phyloP scores from a whole-genome alignment of 2,113 vertebrate genomes.

The Lophochroa leadbeateri region DNA sequence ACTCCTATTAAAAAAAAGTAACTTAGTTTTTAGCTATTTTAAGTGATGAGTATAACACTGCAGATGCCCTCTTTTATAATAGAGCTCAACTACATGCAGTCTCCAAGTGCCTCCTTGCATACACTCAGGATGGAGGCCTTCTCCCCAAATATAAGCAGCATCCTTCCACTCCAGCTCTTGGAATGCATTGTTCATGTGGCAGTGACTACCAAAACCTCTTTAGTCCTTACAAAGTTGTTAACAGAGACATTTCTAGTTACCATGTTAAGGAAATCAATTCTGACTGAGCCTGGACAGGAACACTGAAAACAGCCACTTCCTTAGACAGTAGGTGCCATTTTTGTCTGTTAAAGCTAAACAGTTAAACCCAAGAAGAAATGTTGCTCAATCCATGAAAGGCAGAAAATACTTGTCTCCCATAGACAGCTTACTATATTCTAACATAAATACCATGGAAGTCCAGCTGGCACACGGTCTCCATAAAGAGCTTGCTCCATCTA shows the following conservation, averaged over 20 bases:
- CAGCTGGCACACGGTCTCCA: not conserved
- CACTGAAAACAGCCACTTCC: not conserved
- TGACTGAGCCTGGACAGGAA: not conserved
- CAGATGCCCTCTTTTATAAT: not conserved
- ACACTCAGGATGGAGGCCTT: not conserved
- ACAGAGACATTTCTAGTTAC: not conserved
- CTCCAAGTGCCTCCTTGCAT: not conserved
- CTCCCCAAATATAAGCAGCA: not conserved
- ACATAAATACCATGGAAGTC: not conserved
- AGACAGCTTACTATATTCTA: not conserved
- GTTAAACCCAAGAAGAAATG: not conserved
- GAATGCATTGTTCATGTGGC: accelerated
- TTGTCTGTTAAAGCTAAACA: not conserved
- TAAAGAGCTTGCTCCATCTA: not conserved
- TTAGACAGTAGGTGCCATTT: not conserved
- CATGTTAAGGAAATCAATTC: not conserved
- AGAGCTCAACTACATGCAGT: no score
- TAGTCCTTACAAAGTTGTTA: not conserved
- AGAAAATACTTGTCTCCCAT: not conserved
- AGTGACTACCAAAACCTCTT: not conserved
- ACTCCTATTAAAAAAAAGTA: not conserved
- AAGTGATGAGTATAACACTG: not conserved
- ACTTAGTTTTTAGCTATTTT: not conserved
- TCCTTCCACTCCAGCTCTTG: not conserved
- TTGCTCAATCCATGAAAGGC: not conserved